Evolutionary conservation across 2,113 vertebrate species (phyloP), one percentile per base, ranked within the genome.

Genomic region (Corythaeola cristata): DNA sequence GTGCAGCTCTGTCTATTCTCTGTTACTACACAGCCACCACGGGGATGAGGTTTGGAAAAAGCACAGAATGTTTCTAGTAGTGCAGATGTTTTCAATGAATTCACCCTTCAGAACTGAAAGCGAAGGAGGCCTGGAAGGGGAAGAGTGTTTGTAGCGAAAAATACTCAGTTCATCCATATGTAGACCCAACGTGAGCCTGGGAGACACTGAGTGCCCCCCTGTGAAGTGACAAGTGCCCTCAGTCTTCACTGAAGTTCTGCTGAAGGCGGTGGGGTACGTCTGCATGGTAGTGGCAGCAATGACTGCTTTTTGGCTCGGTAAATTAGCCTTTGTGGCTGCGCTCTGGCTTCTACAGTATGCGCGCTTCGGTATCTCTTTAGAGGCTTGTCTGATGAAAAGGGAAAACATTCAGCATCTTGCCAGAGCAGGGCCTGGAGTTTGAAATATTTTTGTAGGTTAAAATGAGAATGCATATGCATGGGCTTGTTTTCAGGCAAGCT

Each of bases 1-100:
- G 58, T 87, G 73, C 86, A 73, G 89, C 74, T 93, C 60, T 69
- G 56, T 73, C 92, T 96, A 53, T 86, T 86, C 92, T 95, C 86
- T 16, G 37, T 95, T 96, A 73, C 94, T 90, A 72, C 84, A 56
- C 81, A 96, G 96, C 92, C 94, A 91, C 89, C 69, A 68, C 1
- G 6, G 94, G 95, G 90, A 96, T 91, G 96, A 94, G 92, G 84
- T 95, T 92, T 96, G 92, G 96, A 97, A 95, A 95, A 96, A 93
- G 81, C 84, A 93, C 90, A 95, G 85, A 95, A 95, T 82, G 80
- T 95, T 96, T 95, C 92, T 96, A 73, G 92, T 89, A 76, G 92
- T 93, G 94, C 95, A 97, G 97, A 97, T 95, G 96, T 97, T 96
- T 97, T 94, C 96, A 97, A 96, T 93, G 96, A 97, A 92, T 95